These are phyloP conservation scores for Parotocinclus haroldoi DNA, from an alignment of 2,797 vertebrate genomes.

Conservation along the genomic window DNA sequence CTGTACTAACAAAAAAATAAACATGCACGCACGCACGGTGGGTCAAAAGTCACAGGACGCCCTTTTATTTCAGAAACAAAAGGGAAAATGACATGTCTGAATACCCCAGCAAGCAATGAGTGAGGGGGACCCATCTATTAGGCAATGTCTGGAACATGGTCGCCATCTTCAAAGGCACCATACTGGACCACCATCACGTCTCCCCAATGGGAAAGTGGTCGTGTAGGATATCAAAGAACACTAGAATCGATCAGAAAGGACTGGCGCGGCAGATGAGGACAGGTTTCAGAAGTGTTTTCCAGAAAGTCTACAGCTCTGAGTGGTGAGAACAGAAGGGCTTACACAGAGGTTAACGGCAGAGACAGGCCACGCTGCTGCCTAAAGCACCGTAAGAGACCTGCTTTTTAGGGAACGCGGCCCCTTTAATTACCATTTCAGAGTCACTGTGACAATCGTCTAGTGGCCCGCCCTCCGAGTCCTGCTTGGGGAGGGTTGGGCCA, in stretches of 20 bases:
- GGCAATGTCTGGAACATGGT: too few species aligned
- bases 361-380: constrained; percentile 22
- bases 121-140: too few species aligned
- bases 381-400: background rate
- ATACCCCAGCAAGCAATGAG: too few species aligned
- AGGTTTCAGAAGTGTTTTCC: constrained; percentile 25
- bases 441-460: constrained; percentile 97
- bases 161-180: too few species aligned
- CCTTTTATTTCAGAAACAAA: too few species aligned
- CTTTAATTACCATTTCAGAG: constrained; percentile 96
- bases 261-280: constrained; percentile 45
- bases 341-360: constrained; percentile 38
- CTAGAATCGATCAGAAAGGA: background rate
- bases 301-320: constrained; percentile 24
- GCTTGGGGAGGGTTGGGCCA: constrained; percentile 75
- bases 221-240: background rate
- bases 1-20: too few species aligned
- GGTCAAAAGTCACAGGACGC: too few species aligned
- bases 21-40: too few species aligned
- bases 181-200: too few species aligned
- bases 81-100: too few species aligned
- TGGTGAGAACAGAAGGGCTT: constrained; percentile 39
- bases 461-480: constrained; percentile 59
- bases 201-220: too few species aligned
- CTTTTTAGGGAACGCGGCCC: constrained; percentile 18